phyloP scores from a whole-genome alignment of 1,140 invertebrate genomes.

The Formica exsecta region DNA sequence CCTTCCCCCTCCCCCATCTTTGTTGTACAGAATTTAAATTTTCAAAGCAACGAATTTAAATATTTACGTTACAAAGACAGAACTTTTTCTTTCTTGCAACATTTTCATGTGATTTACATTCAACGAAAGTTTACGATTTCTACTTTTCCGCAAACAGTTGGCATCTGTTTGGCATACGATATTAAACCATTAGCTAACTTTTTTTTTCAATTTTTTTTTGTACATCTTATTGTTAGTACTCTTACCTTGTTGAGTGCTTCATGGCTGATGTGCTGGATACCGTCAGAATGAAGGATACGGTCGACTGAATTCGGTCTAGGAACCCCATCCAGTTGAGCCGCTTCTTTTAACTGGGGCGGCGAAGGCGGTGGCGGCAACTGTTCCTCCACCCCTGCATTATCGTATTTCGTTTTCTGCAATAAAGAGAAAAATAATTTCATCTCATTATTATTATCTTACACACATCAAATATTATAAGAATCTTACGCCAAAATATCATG shows the following conservation, averaged over 20 bases:
- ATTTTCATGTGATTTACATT: not conserved
- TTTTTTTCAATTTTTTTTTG: not conserved
- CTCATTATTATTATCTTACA: not conserved
- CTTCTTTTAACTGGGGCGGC: slow-evolving; percentile 86
- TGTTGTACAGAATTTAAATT: not conserved
- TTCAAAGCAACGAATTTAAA: not conserved
- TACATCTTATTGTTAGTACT: not conserved
- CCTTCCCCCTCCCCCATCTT: too few relatives aligned
- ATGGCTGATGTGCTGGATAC: slow-evolving; percentile 75
- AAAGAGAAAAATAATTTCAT: slow-evolving; percentile 46
- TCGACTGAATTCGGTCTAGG: slow-evolving; percentile 83
- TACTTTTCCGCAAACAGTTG: not conserved
- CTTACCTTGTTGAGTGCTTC: slow-evolving; percentile 80
- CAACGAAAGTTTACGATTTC: not conserved
- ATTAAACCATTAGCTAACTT: not conserved
- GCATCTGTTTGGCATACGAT: not conserved
- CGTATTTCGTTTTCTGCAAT: slow-evolving; percentile 88
- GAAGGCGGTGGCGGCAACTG: slow-evolving; percentile 87
- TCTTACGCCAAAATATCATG: not conserved
- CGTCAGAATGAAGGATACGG: slow-evolving; percentile 80
- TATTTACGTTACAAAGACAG: not conserved
- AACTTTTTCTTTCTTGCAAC: not conserved
- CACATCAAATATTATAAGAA: too few relatives aligned
- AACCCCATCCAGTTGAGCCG: slow-evolving; percentile 78
- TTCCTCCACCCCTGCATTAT: slow-evolving; percentile 83